phyloP scores from a whole-genome alignment of 2,888 invertebrate species.

The Coenonympha glycerion region DNA sequence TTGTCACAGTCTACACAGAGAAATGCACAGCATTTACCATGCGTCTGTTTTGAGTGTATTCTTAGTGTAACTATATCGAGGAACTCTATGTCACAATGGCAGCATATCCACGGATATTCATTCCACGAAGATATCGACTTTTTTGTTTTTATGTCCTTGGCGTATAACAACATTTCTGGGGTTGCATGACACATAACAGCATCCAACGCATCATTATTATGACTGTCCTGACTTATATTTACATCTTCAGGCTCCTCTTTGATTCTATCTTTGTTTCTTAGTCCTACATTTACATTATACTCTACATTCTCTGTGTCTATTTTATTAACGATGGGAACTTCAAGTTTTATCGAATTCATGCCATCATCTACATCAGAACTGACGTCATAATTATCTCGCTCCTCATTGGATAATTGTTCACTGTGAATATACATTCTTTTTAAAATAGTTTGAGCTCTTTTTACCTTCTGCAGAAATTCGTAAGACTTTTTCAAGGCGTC shows the following conservation, averaged over 20 bases:
- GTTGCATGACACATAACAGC: constrained; percentile 49
- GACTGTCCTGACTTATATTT: constrained; percentile 28
- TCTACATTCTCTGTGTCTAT: too few relatives aligned
- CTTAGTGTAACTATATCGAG: constrained; percentile 61
- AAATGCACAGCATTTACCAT: constrained; percentile 78
- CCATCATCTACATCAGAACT: constrained; percentile 27
- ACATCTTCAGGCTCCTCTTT: constrained; percentile 58
- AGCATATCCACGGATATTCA: constrained; percentile 64
- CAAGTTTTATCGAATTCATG: constrained; percentile 27
- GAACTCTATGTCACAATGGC: constrained; percentile 59
- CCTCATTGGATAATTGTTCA: too few relatives aligned
- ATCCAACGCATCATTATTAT: constrained; percentile 41
- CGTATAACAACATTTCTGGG: constrained; percentile 49
- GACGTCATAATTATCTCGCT: constrained; percentile 38
- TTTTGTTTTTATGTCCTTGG: constrained; percentile 51
- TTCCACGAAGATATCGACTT: constrained; percentile 49
- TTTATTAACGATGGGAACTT: too few relatives aligned
- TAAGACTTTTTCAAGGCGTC: constrained; percentile 56
- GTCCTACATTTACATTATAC: constrained; percentile 30
- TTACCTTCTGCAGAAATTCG: constrained; percentile 50
- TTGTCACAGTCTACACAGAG: constrained; percentile 80
- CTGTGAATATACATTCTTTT: constrained; percentile 36
- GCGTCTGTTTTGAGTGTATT: constrained; percentile 77
- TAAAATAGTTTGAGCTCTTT: constrained; percentile 48
- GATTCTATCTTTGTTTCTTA: too few relatives aligned